A percentile compares a stretch with the other conserved stretches of the same genome.
Evolutionary conservation across 2,797 vertebrate species (phyloP).

Genomic region (Cheracebus regulus): DNA sequence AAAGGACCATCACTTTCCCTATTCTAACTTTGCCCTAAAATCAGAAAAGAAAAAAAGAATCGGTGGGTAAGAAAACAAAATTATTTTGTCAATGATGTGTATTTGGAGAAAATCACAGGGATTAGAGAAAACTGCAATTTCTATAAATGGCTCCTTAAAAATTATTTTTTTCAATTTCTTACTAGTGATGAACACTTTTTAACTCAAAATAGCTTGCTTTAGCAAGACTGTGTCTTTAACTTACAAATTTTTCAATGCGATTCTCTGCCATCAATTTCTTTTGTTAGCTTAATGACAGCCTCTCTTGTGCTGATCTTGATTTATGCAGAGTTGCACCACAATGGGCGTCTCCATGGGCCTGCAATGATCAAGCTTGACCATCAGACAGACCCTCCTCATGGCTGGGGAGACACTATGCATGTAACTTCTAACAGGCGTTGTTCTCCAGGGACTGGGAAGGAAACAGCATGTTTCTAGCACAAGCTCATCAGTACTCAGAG

Average conservation of each 20-base stretch:
- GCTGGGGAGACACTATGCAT: neutral
- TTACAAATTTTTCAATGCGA: constrained; percentile 33
- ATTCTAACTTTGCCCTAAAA: neutral
- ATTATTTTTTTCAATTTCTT: constrained; percentile 24
- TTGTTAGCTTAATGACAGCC: neutral
- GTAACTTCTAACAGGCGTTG: neutral
- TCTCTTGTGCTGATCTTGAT: neutral
- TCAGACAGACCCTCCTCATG: neutral
- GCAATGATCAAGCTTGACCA: neutral
- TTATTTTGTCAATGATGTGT: constrained; percentile 24
- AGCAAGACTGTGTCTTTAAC: constrained; percentile 29
- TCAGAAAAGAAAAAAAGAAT: neutral
- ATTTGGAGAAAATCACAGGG: constrained; percentile 45
- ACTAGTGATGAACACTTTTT: constrained; percentile 30
- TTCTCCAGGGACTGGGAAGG: neutral
- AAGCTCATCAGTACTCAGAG: neutral
- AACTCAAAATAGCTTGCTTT: constrained; percentile 37
- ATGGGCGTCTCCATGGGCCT: neutral
- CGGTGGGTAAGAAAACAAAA: constrained; percentile 14
- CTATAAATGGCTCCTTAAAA: constrained; percentile 51
- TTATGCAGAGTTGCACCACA: neutral
- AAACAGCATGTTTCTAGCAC: neutral
- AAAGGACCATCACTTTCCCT: neutral
- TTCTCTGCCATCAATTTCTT: constrained; percentile 41
- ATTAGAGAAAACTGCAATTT: constrained; percentile 46